Conservation (phyloP, 2,797 vertebrate species). For the Parauchenoglanis ngamensis region DNA sequence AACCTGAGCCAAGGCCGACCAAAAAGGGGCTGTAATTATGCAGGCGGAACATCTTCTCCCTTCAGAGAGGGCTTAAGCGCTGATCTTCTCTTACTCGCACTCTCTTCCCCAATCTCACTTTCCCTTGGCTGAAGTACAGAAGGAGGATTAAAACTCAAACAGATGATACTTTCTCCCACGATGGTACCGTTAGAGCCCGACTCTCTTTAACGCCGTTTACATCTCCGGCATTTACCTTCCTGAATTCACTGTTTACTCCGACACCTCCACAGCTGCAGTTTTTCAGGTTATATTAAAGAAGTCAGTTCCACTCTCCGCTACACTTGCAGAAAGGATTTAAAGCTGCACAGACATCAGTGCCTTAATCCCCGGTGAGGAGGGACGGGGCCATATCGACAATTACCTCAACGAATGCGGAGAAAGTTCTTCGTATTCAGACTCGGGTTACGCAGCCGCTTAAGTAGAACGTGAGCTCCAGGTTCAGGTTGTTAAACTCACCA, state of each 20-base stretch:
- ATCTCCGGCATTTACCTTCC: not conserved
- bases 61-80: slow-evolving; percentile 57
- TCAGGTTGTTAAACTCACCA: not conserved
- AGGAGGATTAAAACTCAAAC: slow-evolving; percentile 31
- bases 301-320: not conserved
- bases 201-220: not conserved
- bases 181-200: not conserved
- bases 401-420: not conserved
- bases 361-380: not conserved
- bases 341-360: not conserved
- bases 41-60: slow-evolving; percentile 55
- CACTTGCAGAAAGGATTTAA: not conserved
- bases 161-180: slow-evolving; percentile 6
- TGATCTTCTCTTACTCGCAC: slow-evolving; percentile 48
- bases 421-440: not conserved
- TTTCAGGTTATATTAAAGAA: not conserved
- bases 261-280: no score
- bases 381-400: not conserved
- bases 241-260: not conserved
- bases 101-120: slow-evolving; percentile 30
- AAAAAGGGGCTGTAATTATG: slow-evolving; percentile 54
- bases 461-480: not conserved
- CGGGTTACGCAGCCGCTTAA: not conserved
- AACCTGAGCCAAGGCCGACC: slow-evolving; percentile 55
- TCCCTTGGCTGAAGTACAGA: slow-evolving; percentile 7